Evolutionary conservation across 2,888 invertebrate species (phyloP).

Genomic region (Asteroscopus sphinx): DNA sequence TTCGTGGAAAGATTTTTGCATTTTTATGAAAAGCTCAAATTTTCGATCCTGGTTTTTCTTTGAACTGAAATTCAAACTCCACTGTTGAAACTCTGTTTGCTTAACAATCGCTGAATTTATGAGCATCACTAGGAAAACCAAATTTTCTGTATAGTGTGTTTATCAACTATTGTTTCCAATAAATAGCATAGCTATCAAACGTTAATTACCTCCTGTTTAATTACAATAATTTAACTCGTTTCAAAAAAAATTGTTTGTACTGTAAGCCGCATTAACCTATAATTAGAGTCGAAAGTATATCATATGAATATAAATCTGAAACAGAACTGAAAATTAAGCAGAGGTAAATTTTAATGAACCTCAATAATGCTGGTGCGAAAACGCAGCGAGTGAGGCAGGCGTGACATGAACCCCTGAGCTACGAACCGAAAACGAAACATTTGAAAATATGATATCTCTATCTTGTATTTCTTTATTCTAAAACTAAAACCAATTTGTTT

Average conservation of each 20-base stretch:
- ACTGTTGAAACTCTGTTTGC: constrained; percentile 1
- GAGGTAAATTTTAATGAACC: constrained; percentile 71
- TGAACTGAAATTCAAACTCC: constrained; percentile 18
- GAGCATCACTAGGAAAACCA: constrained; percentile 2
- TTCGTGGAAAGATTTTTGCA: constrained; percentile 22
- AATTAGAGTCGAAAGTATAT: constrained; percentile 42
- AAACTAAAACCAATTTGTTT: too few relatives aligned
- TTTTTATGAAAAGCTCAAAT: constrained; percentile 38
- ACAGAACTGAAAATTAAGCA: constrained; percentile 64
- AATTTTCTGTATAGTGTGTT: neutral
- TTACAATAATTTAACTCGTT: constrained; percentile 7
- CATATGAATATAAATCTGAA: constrained; percentile 57
- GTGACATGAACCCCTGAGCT: constrained; percentile 36
- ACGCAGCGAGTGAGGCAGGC: constrained; percentile 54
- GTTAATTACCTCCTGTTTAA: neutral
- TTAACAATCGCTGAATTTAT: constrained; percentile 14
- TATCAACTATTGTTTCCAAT: neutral
- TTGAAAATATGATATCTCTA: too few relatives aligned
- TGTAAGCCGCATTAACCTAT: constrained; percentile 43
- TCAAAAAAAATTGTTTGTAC: constrained; percentile 1
- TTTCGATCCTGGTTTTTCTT: constrained; percentile 27
- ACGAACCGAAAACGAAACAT: constrained; percentile 34
- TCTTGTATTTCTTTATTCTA: too few relatives aligned
- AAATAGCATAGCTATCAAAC: neutral
- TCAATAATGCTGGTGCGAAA: constrained; percentile 66